Evolutionary conservation across 2,888 invertebrate genomes (phyloP).

Genomic region (Heteromurus nitidus): DNA sequence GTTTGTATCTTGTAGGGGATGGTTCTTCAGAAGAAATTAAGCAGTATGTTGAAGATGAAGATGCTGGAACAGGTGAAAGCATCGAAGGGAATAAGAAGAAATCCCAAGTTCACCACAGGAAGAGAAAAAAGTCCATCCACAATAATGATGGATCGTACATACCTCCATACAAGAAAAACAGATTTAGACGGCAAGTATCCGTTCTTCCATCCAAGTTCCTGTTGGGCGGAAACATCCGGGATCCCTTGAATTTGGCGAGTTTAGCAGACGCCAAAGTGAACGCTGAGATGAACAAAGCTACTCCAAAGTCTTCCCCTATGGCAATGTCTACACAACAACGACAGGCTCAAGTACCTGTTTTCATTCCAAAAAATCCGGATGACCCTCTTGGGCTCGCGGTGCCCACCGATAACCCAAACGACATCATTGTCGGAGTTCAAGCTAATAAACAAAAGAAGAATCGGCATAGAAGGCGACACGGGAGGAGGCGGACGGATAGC

Average conservation of each 20-base stretch:
- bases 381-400: conserved; percentile 88
- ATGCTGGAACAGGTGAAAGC: conserved; percentile 39
- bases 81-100: conserved; percentile 29
- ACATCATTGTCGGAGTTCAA: conserved; percentile 61
- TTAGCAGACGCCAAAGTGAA: conserved; percentile 79
- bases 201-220: conserved; percentile 95
- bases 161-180: conserved; percentile 84
- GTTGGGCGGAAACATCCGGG: conserved; percentile 95
- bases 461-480: conserved; percentile 68
- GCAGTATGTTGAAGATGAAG: conserved; percentile 43
- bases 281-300: conserved; percentile 89
- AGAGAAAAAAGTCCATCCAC: conserved; percentile 82
- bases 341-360: conserved; percentile 89
- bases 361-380: conserved; percentile 92
- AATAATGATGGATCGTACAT: conserved; percentile 84
- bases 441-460: conserved; percentile 63
- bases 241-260: conserved; percentile 95
- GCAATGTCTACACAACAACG: conserved; percentile 80
- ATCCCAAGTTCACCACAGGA: conserved; percentile 56
- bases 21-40: conserved; percentile 45
- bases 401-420: conserved; percentile 55
- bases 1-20: conserved; percentile 31
- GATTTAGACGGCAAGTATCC: conserved; percentile 74
- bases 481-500: conserved; percentile 70
- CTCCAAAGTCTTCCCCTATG: conserved; percentile 93